These are phyloP conservation scores for Escarpia spicata DNA, from an alignment of 2,888 invertebrate genomes.

Conservation along the genomic window DNA sequence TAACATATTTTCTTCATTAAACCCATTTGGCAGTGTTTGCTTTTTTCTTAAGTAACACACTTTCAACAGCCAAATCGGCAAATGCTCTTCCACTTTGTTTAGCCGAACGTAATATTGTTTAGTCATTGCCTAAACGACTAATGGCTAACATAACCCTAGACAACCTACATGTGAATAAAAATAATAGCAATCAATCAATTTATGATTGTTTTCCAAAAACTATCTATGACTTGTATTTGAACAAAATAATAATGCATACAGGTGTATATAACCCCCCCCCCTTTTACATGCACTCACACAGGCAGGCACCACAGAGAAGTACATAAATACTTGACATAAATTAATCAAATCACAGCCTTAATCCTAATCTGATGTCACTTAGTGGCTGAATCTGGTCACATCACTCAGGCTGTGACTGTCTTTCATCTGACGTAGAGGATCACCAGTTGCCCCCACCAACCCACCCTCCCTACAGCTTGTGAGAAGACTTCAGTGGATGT, in stretches of 20 bases:
- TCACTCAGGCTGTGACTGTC: not conserved
- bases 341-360: not conserved
- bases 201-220: no score
- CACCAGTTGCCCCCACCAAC: not conserved
- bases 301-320: not conserved
- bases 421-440: not conserved
- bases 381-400: not conserved
- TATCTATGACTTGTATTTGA: no score
- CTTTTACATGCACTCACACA: not conserved
- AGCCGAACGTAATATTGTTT: no score
- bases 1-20: no score
- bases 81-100: no score
- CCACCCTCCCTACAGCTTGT: not conserved
- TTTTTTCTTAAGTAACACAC: no score
- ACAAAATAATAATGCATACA: not conserved
- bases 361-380: not conserved
- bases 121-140: no score
- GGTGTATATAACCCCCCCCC: not conserved
- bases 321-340: not conserved
- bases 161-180: no score
- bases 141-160: no score
- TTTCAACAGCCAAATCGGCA: no score
- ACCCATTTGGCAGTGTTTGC: no score
- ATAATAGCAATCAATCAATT: no score
- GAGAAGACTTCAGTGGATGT: not conserved